Evolutionary conservation across 1,140 invertebrate species (phyloP).

Genomic region (Drosophila repleta): DNA sequence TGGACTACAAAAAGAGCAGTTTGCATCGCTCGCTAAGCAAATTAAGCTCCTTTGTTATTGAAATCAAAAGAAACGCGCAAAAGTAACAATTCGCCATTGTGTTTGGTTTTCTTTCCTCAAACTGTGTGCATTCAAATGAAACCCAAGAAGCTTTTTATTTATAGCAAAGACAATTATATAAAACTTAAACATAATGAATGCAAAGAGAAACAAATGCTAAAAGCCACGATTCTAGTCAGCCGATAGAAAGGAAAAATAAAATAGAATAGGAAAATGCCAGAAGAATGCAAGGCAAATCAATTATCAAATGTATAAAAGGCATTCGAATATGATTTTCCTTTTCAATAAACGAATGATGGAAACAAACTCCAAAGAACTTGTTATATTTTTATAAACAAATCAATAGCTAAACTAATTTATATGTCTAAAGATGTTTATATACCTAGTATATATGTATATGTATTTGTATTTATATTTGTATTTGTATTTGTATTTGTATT

Average conservation of each 20-base stretch:
- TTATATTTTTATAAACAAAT: constrained; percentile 76
- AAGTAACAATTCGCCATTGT: constrained; percentile 31
- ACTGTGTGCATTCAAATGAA: constrained; percentile 17
- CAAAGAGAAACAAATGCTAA: constrained; percentile 25
- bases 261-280: constrained; percentile 21
- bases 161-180: background rate
- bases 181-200: constrained; percentile 11
- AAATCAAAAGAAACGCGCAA: constrained; percentile 3
- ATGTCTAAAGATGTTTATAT: constrained; percentile 41
- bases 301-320: constrained; percentile 57
- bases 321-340: constrained; percentile 62
- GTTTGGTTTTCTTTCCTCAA: constrained; percentile 34
- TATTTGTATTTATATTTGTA: constrained; percentile 52
- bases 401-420: constrained; percentile 48
- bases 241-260: constrained; percentile 5
- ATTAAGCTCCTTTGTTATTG: constrained; percentile 24
- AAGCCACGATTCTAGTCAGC: constrained; percentile 30
- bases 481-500: constrained; percentile 51
- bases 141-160: constrained; percentile 26
- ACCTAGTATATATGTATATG: constrained; percentile 34
- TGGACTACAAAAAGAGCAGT: constrained; percentile 23
- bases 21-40: background rate
- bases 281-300: constrained; percentile 34
- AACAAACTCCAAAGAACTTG: constrained; percentile 72
- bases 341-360: constrained; percentile 37